Conservation (phyloP, 2,888 invertebrate genomes). For the Hyalella azteca region DNA sequence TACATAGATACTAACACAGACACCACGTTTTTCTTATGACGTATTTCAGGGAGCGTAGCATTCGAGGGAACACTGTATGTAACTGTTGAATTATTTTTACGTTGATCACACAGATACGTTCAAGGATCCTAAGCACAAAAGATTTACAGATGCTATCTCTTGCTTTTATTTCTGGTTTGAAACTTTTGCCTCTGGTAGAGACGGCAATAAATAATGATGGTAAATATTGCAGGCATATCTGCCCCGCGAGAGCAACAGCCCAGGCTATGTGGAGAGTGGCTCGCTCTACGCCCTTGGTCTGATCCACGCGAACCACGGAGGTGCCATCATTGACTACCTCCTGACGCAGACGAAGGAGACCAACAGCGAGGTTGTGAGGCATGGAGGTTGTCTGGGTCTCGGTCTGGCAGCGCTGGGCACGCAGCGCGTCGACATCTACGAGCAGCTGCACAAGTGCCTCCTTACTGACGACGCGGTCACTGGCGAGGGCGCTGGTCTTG, state of each 20-base stretch:
- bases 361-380: slow-evolving; percentile 93
- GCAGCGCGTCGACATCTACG: slow-evolving; percentile 92
- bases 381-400: slow-evolving; percentile 95
- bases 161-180: too few relatives aligned
- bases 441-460: slow-evolving; percentile 93
- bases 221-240: slow-evolving; percentile 82
- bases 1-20: too few relatives aligned
- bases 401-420: slow-evolving; percentile 99
- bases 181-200: too few relatives aligned
- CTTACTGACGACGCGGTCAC: slow-evolving; percentile 99
- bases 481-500: slow-evolving; percentile 97
- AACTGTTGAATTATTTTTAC: too few relatives aligned
- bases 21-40: too few relatives aligned
- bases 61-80: too few relatives aligned
- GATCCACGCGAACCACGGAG: slow-evolving; percentile 98
- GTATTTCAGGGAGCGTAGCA: too few relatives aligned
- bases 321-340: slow-evolving; percentile 89
- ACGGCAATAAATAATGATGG: too few relatives aligned
- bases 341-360: slow-evolving; percentile 94
- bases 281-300: slow-evolving; percentile 94
- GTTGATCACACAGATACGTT: too few relatives aligned
- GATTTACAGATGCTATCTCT: too few relatives aligned
- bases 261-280: slow-evolving; percentile 92
- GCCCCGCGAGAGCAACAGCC: slow-evolving; percentile 80
- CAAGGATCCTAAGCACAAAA: too few relatives aligned